Conservation (phyloP, 2,888 invertebrate genomes). For the Drosophila austrosaltans region DNA sequence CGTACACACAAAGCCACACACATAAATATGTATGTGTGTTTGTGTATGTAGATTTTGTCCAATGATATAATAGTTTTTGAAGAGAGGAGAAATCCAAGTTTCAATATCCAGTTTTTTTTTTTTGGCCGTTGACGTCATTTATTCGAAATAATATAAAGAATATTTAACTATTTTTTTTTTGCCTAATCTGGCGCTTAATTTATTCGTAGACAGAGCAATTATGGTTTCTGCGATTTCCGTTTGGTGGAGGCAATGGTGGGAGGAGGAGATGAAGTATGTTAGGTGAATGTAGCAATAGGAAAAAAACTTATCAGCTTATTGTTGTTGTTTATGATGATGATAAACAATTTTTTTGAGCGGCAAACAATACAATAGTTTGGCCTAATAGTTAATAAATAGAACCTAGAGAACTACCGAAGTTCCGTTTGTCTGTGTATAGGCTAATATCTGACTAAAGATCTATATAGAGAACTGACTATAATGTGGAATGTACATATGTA, state of each 20-base stretch:
- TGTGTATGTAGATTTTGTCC: background rate
- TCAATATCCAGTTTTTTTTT: constrained; percentile 6
- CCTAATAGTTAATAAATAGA: background rate
- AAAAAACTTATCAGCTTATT: background rate
- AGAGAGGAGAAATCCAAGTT: constrained; percentile 2
- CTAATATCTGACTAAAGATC: too few relatives aligned
- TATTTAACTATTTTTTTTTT: constrained; percentile 18
- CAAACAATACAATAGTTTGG: background rate
- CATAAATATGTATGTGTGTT: background rate
- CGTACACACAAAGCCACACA: background rate
- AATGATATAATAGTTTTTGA: constrained; percentile 6
- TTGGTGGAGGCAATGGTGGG: background rate
- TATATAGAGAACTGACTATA: too few relatives aligned
- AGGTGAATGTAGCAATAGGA: background rate
- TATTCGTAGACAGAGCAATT: constrained; percentile 29
- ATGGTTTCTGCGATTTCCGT: constrained; percentile 17
- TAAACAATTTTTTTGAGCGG: constrained; percentile 3
- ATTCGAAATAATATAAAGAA: constrained; percentile 10
- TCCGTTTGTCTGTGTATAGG: background rate
- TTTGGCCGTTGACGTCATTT: constrained; percentile 6
- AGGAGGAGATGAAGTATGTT: background rate
- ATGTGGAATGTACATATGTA: too few relatives aligned
- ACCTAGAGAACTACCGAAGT: background rate
- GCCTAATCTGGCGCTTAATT: constrained; percentile 55
- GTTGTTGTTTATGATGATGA: constrained; percentile 8